Evolutionary conservation across 92 coral and sea anemone species (phyloP).

Genomic region (Pocillopora grandis): DNA sequence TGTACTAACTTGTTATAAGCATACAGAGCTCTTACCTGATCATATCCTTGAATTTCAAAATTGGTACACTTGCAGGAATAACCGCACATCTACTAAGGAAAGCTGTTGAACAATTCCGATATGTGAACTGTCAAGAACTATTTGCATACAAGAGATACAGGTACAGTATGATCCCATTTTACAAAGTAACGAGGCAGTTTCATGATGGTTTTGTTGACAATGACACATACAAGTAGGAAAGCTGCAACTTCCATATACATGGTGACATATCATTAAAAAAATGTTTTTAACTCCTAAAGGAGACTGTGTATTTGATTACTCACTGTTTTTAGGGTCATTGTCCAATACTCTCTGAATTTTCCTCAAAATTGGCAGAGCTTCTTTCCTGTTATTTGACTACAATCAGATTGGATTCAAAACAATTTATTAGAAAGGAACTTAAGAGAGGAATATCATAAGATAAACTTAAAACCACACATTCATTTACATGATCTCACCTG

Average conservation of each 20-base stretch:
- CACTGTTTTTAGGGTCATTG: constrained; percentile 16
- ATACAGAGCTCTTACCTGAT: constrained; percentile 55
- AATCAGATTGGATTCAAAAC: neutral
- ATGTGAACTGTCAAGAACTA: too few relatives aligned
- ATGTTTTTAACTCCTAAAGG: too few relatives aligned
- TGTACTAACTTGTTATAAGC: too few relatives aligned
- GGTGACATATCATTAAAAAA: too few relatives aligned
- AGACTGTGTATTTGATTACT: neutral
- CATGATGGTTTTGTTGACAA: too few relatives aligned
- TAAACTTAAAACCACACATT: neutral
- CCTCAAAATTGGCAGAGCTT: constrained; percentile 18
- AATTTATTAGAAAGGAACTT: neutral
- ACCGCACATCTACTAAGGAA: constrained; percentile 71
- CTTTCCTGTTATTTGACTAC: neutral
- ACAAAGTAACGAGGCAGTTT: too few relatives aligned
- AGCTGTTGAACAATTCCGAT: constrained; percentile 37
- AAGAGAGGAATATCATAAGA: neutral
- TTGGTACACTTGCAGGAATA: constrained; percentile 91
- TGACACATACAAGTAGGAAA: too few relatives aligned
- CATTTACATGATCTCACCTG: constrained; percentile 14
- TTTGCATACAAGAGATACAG: too few relatives aligned
- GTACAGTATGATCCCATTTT: too few relatives aligned
- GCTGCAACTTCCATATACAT: too few relatives aligned
- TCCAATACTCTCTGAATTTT: constrained; percentile 9
- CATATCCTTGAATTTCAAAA: constrained; percentile 77